Evolutionary conservation across 2,113 vertebrate species (phyloP).

Genomic region (Cephalopterus ornatus): DNA sequence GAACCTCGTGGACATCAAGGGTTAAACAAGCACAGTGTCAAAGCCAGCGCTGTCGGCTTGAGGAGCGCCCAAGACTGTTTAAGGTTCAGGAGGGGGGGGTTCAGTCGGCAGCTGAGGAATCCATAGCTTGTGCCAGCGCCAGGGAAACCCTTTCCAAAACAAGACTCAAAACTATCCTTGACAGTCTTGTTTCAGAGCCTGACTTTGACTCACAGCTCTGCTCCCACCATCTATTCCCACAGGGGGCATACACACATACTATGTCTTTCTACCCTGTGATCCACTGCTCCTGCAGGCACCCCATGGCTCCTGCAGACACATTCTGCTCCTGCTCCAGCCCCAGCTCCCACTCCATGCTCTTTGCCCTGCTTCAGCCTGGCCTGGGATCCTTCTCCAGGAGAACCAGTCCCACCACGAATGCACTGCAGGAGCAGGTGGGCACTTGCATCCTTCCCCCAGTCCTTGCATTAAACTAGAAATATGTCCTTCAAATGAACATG

Average conservation of each 20-base stretch:
- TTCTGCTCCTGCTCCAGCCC: not conserved
- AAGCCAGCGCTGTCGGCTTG: not conserved
- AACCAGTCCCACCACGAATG: not conserved
- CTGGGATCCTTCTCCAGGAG: not conserved
- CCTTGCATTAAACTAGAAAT: not conserved
- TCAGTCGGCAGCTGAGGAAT: conserved; percentile 85
- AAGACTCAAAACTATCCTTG: conserved; percentile 41
- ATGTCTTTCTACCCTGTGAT: not conserved
- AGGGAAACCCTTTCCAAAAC: conserved; percentile 88
- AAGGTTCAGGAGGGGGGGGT: conserved; percentile 46
- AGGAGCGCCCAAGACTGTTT: conserved; percentile 37
- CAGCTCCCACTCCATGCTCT: not conserved
- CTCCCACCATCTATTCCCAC: accelerated
- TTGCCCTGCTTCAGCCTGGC: not conserved
- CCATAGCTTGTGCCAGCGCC: conserved; percentile 72
- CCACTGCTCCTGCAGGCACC: not conserved
- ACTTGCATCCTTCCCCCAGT: too few species aligned
- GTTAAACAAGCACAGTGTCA: not conserved
- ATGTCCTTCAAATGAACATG: not conserved
- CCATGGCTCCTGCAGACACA: not conserved
- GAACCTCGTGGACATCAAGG: not conserved
- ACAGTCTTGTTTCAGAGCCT: conserved; percentile 13
- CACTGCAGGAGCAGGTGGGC: not conserved
- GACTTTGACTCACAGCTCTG: not conserved
- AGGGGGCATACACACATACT: accelerated